Base-by-base conservation (phyloP, 2,113 vertebrate genomes). In the Lepus europaeus region DNA sequence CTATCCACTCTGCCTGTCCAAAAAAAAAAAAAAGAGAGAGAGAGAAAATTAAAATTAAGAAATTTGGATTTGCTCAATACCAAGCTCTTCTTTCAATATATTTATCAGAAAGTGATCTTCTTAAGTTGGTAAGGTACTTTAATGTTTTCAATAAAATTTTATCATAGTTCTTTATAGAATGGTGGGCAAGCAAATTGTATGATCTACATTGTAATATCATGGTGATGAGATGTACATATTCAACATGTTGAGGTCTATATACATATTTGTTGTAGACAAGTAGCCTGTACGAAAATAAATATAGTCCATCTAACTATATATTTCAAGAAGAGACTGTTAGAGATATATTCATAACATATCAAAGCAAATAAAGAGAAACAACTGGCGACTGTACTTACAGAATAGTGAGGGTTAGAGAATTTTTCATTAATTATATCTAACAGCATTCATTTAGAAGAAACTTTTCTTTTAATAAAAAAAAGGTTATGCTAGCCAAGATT, bases 111-210 rank as follows among this genome's bases (percentile, higher is more conserved):
- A 80, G 27, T 68, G 91, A 79, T 87, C 12, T 72, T 92, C 83
- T 3, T 72, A 95, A 56, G 53, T 86, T n/a, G 82, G 33, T 16
- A 39, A 88, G 16, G 22, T 76, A 78, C 31, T 73, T 92, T 78
- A 84, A 53, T 72, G n/a, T 94, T 92, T 92, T 92, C 51, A 84
- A 66, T 73, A 85, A 77, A 90, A 61, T 59, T 89, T 76, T 85
- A 68, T n/a, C 45, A 63, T 22, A 16, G 39, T 68, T 85, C 45
- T 51, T 89, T 82, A 82, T 1, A 63, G 11, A 87, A 87, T 36
- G 20, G 27, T 73, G 17, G 3, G 7, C 17, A 70, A 80, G 29
- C 25, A 66, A 87, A 89, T 11, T 70, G 59, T 17, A 29, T 70
- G 6, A 70, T 10, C 23, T 86, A 86, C 36, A 90, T 4, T 74